Percentiles rank a stretch among this genome's conserved stretches.
Evolutionary conservation across 2,888 invertebrate genomes (phyloP).

Genomic region (Herminia tarsipennalis): DNA sequence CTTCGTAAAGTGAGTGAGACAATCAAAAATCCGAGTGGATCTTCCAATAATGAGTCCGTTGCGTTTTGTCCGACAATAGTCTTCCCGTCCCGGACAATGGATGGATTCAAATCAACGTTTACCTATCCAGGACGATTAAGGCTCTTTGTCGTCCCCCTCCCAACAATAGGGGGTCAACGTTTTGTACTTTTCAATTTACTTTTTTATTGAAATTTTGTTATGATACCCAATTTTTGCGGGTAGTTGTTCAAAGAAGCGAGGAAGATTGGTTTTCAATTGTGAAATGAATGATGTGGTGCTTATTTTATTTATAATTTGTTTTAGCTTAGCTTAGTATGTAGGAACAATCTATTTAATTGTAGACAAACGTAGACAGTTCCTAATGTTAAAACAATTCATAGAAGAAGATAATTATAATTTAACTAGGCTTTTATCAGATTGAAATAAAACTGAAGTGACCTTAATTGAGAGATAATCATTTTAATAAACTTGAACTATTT

Average conservation of each 20-base stretch:
- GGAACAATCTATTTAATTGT: too few species aligned
- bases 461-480: too few species aligned
- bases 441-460: too few species aligned
- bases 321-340: too few species aligned
- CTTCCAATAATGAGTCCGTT: slow-evolving; percentile 62
- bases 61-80: slow-evolving; percentile 53
- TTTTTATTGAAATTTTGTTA: slow-evolving; percentile 45
- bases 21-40: slow-evolving; percentile 51
- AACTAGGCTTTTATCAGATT: too few species aligned
- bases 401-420: too few species aligned
- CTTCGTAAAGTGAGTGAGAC: slow-evolving; percentile 40
- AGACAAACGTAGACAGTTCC: too few species aligned
- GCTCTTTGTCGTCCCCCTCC: slow-evolving; percentile 54
- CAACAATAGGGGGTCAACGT: slow-evolving; percentile 47
- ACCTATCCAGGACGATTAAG: slow-evolving; percentile 61
- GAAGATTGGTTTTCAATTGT: slow-evolving; percentile 30
- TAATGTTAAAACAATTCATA: too few species aligned
- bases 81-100: slow-evolving; percentile 49
- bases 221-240: slow-evolving; percentile 29
- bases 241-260: slow-evolving; percentile 15
- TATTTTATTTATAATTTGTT: neutral
- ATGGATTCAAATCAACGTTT: slow-evolving; percentile 57
- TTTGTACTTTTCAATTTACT: slow-evolving; percentile 36
- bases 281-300: neutral
- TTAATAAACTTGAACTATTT: too few species aligned